A percentile compares a stretch with the other conserved stretches of the same genome.
These are phyloP conservation scores for Bellardia pandia DNA, from an alignment of 2,888 invertebrate species.

Conservation along the genomic window DNA sequence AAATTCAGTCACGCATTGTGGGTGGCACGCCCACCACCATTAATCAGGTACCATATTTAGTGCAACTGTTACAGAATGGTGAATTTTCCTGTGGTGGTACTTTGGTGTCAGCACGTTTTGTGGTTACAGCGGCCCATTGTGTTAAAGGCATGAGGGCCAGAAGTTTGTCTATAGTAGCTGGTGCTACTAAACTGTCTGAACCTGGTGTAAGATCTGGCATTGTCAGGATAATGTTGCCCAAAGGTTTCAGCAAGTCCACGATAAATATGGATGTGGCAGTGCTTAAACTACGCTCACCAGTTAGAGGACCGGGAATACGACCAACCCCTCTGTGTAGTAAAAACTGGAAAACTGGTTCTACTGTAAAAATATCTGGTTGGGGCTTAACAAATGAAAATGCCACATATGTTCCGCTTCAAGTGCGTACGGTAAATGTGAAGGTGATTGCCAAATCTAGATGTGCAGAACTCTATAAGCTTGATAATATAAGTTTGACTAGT, in stretches of 20 bases:
- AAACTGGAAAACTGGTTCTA: conserved; percentile 17
- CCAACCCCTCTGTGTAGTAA: conserved; percentile 58
- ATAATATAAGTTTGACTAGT: conserved; percentile 30
- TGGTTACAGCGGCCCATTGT: conserved; percentile 67
- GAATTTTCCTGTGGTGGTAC: conserved; percentile 74
- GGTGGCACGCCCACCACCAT: conserved; percentile 57
- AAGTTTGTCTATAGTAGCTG: conserved; percentile 58
- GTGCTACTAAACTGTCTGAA: conserved; percentile 45
- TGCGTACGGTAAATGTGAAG: conserved; percentile 61
- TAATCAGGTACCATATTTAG: conserved; percentile 51
- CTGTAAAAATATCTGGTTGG: conserved; percentile 74
- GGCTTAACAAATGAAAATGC: conserved; percentile 57
- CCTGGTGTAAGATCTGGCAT: conserved; percentile 29
- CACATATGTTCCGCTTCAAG: conserved; percentile 27
- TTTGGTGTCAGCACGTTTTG: conserved; percentile 47
- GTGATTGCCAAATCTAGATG: conserved; percentile 23
- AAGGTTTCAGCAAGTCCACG: conserved; percentile 15
- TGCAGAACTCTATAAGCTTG: background rate
- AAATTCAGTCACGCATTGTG: conserved; percentile 55
- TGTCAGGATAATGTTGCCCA: conserved; percentile 24
- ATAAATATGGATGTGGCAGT: conserved; percentile 73
- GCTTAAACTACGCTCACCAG: conserved; percentile 41
- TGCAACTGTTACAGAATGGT: conserved; percentile 60
- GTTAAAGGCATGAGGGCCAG: background rate
- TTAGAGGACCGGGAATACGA: conserved; percentile 55